Evolutionary conservation across 2,113 vertebrate species (phyloP), one percentile per base, ranked within the genome.

Genomic region (Melanotaenia duboulayi): DNA sequence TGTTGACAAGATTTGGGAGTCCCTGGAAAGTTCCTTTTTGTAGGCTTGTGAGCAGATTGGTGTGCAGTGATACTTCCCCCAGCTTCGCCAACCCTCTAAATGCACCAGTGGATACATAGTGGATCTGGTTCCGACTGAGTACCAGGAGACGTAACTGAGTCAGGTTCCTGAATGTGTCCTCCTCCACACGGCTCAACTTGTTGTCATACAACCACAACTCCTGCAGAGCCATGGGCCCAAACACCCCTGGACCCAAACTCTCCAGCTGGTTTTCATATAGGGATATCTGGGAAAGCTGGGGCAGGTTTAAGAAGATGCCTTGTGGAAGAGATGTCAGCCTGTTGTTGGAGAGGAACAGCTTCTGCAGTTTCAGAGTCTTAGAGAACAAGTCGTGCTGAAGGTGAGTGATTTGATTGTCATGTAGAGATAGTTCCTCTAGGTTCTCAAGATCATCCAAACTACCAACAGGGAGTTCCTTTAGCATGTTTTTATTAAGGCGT

Each of bases 121-220:
- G 88, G 66, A 99, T 95, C 23, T 83, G 87, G 86, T 99, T 99
- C 56, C 92, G 93, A 87, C 96, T 97, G 35, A 99, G 91, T 13
- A 97, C 91, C 68, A 99, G 90, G 22, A 97, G 93, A 17, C 83
- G 92, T 78, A 97, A 48, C 46, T 94, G 85, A 16, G 85, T 94
- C 79, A 99, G 93, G 87, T 95, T 96, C 74, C 75, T 88, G 67
- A 99, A 98, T 32, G 95, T 81, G 0, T 94, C 86, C 0, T 93
- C 82, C 0, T 95, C 94, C 16, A 99, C 59, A 7, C 32, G 76
- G 20, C 90, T 92, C 63, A 98, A 89, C 61, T 92, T 94, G 20
- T 99, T 99, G 58, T 98, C 95, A 0, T 97, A 97, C 4, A 99
- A 91, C 97, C 96, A 97, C 12, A 99, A 92, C 65, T 98, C 93